Evolutionary conservation across 2,113 vertebrate genomes (phyloP), one percentile per base, ranked within the genome.

Genomic region (Eclectus roratus): DNA sequence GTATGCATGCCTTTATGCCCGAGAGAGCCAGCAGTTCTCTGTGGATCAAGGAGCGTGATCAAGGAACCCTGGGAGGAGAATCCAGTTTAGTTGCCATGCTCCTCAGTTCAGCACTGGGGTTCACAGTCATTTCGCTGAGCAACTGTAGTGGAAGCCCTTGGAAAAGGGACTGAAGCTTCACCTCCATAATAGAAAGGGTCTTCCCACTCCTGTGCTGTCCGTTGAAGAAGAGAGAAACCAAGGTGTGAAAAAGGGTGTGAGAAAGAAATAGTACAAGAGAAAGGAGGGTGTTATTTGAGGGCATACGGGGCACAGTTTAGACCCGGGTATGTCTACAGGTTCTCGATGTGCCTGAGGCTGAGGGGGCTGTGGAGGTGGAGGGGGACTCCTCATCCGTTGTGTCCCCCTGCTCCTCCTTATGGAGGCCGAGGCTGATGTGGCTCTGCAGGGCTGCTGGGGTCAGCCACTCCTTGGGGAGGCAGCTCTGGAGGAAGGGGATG

Each of bases 401-500:
- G 47, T 98, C 98, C 58, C 97, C 97, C 41, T 98, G 98, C 85
- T 99, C 98, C 73, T 99, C 99, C 84, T 98, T 99, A 88, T 98
- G 98, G 55, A 99, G 98, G 65, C 99, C 99, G 16, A 99, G 98
- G 98, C 98, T 99, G 97, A 99, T 99, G 97, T 99, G 99, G 98
- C 97, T 99, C 97, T 99, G 99, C 95, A 99, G 98, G 73, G 99
- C 99, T 10, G 99, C 99, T 12, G 99, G 99, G n/a, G 99, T 99
- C 47, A 99, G 91, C 99, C 99, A 99, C 98, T 99, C 99, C 98
- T 98, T 99, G 25, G 99, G 99, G 15, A 99, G 98, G 95, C 99
- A 99, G 97, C 99, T 99, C 98, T 99, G 99, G 82, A 99, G 98
- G 94, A 99, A 99, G 27, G 99, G 99, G 95, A 99, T 98, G 95